A percentile compares a stretch with the other conserved stretches of the same genome.
phyloP scores from a whole-genome alignment of 2,797 vertebrate species.

The Xyrichtys novacula region DNA sequence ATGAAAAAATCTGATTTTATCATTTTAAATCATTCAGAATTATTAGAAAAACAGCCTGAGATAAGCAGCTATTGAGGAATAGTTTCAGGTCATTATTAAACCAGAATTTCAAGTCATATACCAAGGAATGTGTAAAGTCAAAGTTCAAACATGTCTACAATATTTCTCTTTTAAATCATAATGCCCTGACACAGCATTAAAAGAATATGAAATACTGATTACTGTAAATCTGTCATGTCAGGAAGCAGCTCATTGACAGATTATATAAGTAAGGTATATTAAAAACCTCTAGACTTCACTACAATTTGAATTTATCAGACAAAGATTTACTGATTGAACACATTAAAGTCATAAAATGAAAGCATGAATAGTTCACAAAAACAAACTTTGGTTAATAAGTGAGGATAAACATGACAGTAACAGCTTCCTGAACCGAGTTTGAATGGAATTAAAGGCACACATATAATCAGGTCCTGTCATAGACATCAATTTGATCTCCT shows the following conservation, averaged over 20 bases:
- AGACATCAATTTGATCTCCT: constrained; percentile 90
- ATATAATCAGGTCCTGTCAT: constrained; percentile 44
- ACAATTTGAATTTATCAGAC: background rate
- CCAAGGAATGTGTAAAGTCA: background rate
- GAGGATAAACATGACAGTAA: background rate
- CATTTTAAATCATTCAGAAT: no score
- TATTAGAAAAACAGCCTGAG: no score
- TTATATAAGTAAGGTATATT: background rate
- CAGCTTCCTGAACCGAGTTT: background rate
- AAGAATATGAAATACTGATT: no score
- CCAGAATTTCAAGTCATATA: no score
- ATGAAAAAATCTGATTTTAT: no score
- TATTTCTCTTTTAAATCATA: background rate
- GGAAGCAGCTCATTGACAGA: background rate
- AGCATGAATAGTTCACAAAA: background rate
- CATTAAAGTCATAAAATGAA: background rate
- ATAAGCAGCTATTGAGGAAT: no score
- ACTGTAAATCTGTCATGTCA: no score
- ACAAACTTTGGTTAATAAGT: background rate
- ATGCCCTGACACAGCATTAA: background rate
- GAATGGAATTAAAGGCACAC: constrained; percentile 29
- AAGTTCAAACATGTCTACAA: background rate
- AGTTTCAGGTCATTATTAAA: no score
- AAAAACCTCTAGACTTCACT: background rate
- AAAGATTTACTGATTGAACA: background rate